Percentiles rank a stretch among this genome's conserved stretches.
These are phyloP conservation scores for Tipula confusa DNA, from an alignment of 2,888 invertebrate genomes.

Conservation along the genomic window DNA sequence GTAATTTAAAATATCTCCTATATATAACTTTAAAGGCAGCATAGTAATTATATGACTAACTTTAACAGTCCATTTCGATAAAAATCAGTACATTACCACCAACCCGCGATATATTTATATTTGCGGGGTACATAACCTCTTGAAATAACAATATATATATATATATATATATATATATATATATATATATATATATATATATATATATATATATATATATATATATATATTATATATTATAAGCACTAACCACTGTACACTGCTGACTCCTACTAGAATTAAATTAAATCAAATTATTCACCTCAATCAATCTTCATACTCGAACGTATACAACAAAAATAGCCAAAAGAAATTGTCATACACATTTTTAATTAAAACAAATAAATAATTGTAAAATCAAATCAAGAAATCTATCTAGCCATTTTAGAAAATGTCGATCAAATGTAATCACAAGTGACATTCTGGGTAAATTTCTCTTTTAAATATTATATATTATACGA, in stretches of 20 bases:
- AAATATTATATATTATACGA: too few relatives aligned
- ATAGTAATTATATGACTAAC: background rate
- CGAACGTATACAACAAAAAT: background rate
- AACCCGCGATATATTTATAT: background rate
- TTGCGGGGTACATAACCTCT: background rate
- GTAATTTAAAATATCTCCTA: background rate
- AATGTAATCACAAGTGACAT: background rate
- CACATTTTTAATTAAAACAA: background rate
- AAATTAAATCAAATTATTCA: background rate
- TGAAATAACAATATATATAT: background rate
- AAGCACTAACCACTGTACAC: background rate
- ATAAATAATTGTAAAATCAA: conserved; percentile 9
- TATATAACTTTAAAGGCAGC: background rate
- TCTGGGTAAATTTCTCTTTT: conserved; percentile 9
- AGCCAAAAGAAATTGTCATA: conserved; percentile 16
- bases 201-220: too few relatives aligned
- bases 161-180: too few relatives aligned
- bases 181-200: too few relatives aligned
- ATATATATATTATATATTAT: too few relatives aligned
- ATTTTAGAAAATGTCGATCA: conserved; percentile 12
- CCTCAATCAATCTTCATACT: conserved; percentile 15
- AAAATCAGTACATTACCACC: background rate
- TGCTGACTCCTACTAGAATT: background rate
- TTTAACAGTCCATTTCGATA: background rate
- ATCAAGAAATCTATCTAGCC: background rate